phyloP scores from a whole-genome alignment of 2,888 invertebrate genomes.

The Thyatira batis region DNA sequence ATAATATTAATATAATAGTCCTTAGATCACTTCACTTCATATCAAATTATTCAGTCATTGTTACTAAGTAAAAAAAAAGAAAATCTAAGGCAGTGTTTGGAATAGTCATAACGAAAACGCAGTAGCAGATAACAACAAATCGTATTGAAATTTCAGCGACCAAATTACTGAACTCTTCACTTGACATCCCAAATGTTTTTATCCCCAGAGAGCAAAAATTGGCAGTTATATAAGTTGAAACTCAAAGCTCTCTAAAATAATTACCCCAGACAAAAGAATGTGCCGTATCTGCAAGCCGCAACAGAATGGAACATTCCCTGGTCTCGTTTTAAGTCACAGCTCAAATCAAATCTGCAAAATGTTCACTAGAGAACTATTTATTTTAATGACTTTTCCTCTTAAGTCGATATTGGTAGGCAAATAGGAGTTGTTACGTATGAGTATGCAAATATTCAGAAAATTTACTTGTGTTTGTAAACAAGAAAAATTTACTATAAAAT shows the following conservation, averaged over 20 bases:
- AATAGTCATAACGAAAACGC: background rate
- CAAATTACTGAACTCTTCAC: conserved; percentile 73
- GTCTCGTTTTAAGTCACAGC: conserved; percentile 68
- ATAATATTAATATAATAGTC: background rate
- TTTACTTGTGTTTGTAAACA: conserved; percentile 25
- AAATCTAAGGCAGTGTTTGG: background rate
- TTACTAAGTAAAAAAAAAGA: background rate
- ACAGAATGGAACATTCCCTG: conserved; percentile 62
- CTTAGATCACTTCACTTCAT: background rate
- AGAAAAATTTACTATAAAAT: conserved; percentile 49
- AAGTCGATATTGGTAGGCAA: conserved; percentile 34
- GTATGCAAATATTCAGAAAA: conserved; percentile 17
- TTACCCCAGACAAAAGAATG: conserved; percentile 63
- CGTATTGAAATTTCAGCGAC: conserved; percentile 32
- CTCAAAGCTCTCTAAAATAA: conserved; percentile 53
- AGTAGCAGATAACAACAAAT: background rate
- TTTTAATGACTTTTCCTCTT: conserved; percentile 17
- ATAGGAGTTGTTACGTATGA: conserved; percentile 15
- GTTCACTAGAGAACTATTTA: conserved; percentile 6
- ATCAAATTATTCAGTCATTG: background rate
- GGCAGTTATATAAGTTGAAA: conserved; percentile 44
- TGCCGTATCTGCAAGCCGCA: conserved; percentile 65
- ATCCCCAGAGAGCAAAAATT: conserved; percentile 66
- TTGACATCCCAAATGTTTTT: conserved; percentile 67
- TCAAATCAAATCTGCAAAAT: conserved; percentile 13